A percentile compares a stretch with the other conserved stretches of the same genome.
Evolutionary conservation across 2,888 invertebrate species (phyloP).

Genomic region (Helleia helle): DNA sequence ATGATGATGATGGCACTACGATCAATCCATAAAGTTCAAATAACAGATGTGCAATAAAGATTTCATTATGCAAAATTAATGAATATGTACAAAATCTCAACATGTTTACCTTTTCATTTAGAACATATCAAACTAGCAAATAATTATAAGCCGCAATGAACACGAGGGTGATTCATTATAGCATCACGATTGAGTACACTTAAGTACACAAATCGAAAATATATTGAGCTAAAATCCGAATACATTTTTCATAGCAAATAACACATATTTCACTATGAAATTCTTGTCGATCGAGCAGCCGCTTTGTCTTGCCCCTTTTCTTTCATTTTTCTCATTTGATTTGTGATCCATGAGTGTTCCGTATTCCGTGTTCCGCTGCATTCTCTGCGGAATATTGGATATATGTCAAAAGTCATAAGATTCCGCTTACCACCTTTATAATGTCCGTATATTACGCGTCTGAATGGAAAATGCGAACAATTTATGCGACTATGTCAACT

Average conservation of each 20-base stretch:
- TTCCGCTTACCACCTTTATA: constrained; percentile 47
- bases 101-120: too few species aligned
- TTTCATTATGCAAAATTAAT: too few species aligned
- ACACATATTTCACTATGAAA: constrained; percentile 58
- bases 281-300: constrained; percentile 52
- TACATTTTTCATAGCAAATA: constrained; percentile 55
- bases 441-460: constrained; percentile 33
- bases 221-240: constrained; percentile 47
- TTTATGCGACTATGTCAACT: constrained; percentile 4
- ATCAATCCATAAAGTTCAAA: too few species aligned
- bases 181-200: constrained; percentile 11
- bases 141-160: not conserved
- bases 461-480: constrained; percentile 20
- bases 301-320: constrained; percentile 52
- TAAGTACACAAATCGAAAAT: constrained; percentile 25
- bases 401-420: constrained; percentile 46
- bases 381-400: constrained; percentile 51
- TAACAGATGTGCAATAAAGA: too few species aligned
- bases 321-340: constrained; percentile 49
- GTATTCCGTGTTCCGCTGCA: constrained; percentile 52
- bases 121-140: too few species aligned
- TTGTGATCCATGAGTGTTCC: constrained; percentile 57
- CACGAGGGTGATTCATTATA: constrained; percentile 4
- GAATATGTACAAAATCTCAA: too few species aligned
- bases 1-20: too few species aligned